Percentiles rank a stretch among this genome's conserved stretches.
These are phyloP conservation scores for Standfussiana lucernea DNA, from an alignment of 2,888 invertebrate genomes.

Conservation along the genomic window DNA sequence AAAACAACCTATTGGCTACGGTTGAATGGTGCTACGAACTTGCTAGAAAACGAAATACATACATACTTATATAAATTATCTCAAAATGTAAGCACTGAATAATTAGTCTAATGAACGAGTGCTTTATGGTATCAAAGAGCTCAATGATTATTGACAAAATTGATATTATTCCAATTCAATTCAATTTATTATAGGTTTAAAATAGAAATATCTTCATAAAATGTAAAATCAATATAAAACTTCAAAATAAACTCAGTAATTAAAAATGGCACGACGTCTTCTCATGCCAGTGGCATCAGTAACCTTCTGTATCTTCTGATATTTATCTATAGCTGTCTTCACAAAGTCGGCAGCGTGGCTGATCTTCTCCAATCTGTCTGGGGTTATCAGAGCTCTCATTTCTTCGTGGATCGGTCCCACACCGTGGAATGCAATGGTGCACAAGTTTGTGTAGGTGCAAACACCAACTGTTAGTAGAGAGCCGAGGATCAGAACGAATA, in stretches of 20 bases:
- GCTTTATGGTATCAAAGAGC: background rate
- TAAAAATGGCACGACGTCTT: conserved; percentile 75
- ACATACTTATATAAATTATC: background rate
- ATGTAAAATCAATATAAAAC: conserved; percentile 18
- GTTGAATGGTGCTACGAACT: conserved; percentile 7
- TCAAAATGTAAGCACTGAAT: background rate
- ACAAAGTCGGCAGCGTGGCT: conserved; percentile 91
- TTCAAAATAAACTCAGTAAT: conserved; percentile 28
- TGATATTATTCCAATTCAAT: conserved; percentile 8
- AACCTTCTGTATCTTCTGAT: conserved; percentile 86
- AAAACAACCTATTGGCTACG: background rate
- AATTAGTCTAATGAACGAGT: background rate
- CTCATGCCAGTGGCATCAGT: conserved; percentile 70
- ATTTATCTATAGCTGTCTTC: conserved; percentile 91
- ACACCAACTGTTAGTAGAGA: conserved; percentile 85
- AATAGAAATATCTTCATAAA: conserved; percentile 50
- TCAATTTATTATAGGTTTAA: conserved; percentile 25
- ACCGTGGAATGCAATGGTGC: conserved; percentile 91
- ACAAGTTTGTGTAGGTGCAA: conserved; percentile 92
- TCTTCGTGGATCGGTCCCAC: conserved; percentile 91
- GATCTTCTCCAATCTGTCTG: conserved; percentile 91
- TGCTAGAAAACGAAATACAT: conserved; percentile 23
- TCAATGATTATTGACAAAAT: background rate
- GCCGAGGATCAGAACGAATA: conserved; percentile 89
- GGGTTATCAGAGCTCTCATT: conserved; percentile 90